Evolutionary conservation across 2,113 vertebrate species (phyloP), one percentile per base, ranked within the genome.

Genomic region (Syrrhaptes paradoxus): DNA sequence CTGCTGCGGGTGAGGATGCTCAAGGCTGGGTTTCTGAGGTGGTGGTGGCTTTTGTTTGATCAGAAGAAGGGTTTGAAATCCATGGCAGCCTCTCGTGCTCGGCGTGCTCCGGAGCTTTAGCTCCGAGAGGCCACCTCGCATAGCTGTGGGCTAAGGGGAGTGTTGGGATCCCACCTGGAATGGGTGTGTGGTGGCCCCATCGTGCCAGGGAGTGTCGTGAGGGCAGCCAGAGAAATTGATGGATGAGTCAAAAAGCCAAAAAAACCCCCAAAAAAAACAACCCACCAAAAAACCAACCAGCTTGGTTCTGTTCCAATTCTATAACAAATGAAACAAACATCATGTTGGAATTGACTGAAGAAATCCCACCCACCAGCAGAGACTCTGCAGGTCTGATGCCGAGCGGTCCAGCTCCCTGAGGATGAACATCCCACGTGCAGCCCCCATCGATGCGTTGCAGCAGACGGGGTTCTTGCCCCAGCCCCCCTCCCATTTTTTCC

Each of bases 321-420:
- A 0, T 54, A 80, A 55, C 81, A 90, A 92, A 76, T 17, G 29
- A 49, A 90, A 36, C 54, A 76, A 66, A 38, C 71, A 31, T 41
- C 3, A 1, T 66, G 67, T 70, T 95, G 41, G 12, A 28, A 10
- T 38, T 73, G 63, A 67, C 82, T 77, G 63, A 32, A 70, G 85
- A 43, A 73, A 88, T 95, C 67, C 67, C 75, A 41, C 31, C 85
- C 66, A 9, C 9, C 66, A 31, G 70, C 2, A 0, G 6, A 65
- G 57, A 38, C 24, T 57, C 74, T 10, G 36, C 36, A 6, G 12
- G 17, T 34, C 25, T 18, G 31, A 5, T 10, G 3, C 29, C 0
- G 3, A 32, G 51, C 0, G 0, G 29, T 58, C 25, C 7, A 1
- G 0, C 66, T 67, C 38, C 2, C 18, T 16, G 3, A 48, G 21